A percentile compares a stretch with the other conserved stretches of the same genome.
Conservation (phyloP, 1,140 invertebrate species). For the Tribolium madens region DNA sequence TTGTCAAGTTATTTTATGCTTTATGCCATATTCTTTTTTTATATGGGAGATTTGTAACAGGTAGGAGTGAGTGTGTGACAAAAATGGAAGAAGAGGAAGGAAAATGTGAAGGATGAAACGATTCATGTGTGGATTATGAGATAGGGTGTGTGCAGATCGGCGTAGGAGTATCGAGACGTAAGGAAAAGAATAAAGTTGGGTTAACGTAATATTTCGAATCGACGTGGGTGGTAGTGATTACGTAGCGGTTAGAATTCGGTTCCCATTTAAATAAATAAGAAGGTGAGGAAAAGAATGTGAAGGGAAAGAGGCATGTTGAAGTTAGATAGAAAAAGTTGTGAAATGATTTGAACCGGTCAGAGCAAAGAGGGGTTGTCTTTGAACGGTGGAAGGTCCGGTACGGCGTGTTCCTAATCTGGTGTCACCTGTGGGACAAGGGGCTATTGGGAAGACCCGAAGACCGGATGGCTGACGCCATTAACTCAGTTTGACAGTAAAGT, state of each 20-base stretch:
- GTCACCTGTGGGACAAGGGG: conserved; percentile 29
- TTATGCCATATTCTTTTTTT: too few relatives aligned
- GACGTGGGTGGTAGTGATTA: conserved; percentile 8
- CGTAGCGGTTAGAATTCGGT: not conserved
- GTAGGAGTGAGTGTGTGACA: not conserved
- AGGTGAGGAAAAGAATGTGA: conserved; percentile 33
- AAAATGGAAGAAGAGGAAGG: not conserved
- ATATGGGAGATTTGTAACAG: not conserved
- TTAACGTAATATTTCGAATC: conserved; percentile 29
- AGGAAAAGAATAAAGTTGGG: not conserved
- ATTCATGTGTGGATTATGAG: conserved; percentile 27
- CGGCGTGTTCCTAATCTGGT: conserved; percentile 40
- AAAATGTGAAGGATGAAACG: not conserved
- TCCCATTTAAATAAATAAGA: conserved; percentile 42
- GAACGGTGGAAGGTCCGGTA: conserved; percentile 7
- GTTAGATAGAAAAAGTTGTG: conserved; percentile 48
- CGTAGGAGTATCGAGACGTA: not conserved
- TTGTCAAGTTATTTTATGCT: too few relatives aligned
- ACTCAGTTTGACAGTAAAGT: conserved; percentile 43
- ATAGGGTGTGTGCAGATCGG: not conserved
- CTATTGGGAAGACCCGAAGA: not conserved
- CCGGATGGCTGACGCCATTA: conserved; percentile 15
- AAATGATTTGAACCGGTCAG: conserved; percentile 46
- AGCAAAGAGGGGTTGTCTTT: conserved; percentile 14
- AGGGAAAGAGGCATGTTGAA: conserved; percentile 31